Conservation (phyloP, 2,888 invertebrate species). For the Parnassius orleans region DNA sequence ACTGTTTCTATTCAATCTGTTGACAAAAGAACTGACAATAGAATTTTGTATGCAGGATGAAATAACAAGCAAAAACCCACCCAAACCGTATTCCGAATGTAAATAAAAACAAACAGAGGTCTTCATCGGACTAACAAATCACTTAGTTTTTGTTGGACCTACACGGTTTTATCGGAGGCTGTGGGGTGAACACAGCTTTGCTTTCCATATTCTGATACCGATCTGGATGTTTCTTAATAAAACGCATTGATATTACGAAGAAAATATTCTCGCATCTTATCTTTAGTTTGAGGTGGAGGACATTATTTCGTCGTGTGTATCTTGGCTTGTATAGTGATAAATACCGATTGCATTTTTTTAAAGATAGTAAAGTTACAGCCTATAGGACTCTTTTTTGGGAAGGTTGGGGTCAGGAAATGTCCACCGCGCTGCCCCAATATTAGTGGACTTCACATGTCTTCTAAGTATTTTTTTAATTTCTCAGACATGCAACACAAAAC, state of each 20-base stretch:
- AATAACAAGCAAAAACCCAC: conserved; percentile 13
- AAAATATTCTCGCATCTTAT: conserved; percentile 7
- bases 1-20: conserved; percentile 15
- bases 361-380: too few relatives aligned
- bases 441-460: too few relatives aligned
- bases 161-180: conserved; percentile 37
- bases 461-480: too few relatives aligned
- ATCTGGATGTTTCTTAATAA: conserved; percentile 11
- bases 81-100: conserved; percentile 32
- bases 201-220: conserved; percentile 24
- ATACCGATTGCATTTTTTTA: too few relatives aligned
- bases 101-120: conserved; percentile 58
- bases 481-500: too few relatives aligned
- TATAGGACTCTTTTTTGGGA: too few relatives aligned
- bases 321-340: conserved; percentile 5
- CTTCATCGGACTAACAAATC: conserved; percentile 67
- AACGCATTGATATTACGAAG: neutral
- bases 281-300: conserved; percentile 3
- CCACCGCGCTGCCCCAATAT: too few relatives aligned
- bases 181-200: conserved; percentile 48
- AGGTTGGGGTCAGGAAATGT: too few relatives aligned
- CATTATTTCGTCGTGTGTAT: conserved; percentile 5
- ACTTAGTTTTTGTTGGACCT: conserved; percentile 52
- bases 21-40: conserved; percentile 20
- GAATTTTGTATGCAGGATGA: conserved; percentile 12